Conservation (phyloP, 2,113 vertebrate species). For the Talpa occidentalis region DNA sequence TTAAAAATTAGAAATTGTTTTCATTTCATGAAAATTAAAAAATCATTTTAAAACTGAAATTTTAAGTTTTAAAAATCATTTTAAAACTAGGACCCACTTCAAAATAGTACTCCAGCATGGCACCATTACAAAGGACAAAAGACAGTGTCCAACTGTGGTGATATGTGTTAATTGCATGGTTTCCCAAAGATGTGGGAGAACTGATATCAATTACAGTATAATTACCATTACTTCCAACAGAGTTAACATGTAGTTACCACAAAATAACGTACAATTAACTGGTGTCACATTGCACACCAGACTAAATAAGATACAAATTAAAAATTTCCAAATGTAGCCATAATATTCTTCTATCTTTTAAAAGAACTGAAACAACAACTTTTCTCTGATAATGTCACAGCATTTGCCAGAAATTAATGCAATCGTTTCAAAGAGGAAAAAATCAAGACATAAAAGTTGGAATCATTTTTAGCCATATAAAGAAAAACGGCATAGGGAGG, state of each 20-base stretch:
- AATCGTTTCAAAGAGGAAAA: conserved; percentile 24
- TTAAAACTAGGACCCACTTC: conserved; percentile 49
- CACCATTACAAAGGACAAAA: conserved; percentile 73
- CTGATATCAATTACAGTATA: conserved; percentile 82
- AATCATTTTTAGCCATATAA: neutral
- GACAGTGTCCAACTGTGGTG: conserved; percentile 76
- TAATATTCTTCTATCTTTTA: conserved; percentile 51
- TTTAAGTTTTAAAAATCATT: conserved; percentile 41
- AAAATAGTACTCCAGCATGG: conserved; percentile 55
- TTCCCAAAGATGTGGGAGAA: conserved; percentile 80
- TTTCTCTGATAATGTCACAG: conserved; percentile 57
- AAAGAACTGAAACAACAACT: conserved; percentile 60
- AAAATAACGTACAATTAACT: conserved; percentile 82
- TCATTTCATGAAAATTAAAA: conserved; percentile 20
- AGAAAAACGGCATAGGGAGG: neutral
- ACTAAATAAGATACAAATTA: conserved; percentile 82
- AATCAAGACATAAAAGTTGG: neutral
- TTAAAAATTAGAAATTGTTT: conserved; percentile 43
- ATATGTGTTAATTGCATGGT: conserved; percentile 83
- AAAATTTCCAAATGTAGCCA: conserved; percentile 73
- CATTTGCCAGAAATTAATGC: conserved; percentile 11
- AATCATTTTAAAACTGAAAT: conserved; percentile 14
- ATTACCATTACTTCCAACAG: conserved; percentile 84
- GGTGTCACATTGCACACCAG: conserved; percentile 80
- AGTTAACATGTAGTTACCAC: conserved; percentile 83